Percentiles rank a stretch among this genome's conserved stretches.
phyloP scores from a whole-genome alignment of 2,113 vertebrate genomes.

The Pseudolaguvia tuberculata region DNA sequence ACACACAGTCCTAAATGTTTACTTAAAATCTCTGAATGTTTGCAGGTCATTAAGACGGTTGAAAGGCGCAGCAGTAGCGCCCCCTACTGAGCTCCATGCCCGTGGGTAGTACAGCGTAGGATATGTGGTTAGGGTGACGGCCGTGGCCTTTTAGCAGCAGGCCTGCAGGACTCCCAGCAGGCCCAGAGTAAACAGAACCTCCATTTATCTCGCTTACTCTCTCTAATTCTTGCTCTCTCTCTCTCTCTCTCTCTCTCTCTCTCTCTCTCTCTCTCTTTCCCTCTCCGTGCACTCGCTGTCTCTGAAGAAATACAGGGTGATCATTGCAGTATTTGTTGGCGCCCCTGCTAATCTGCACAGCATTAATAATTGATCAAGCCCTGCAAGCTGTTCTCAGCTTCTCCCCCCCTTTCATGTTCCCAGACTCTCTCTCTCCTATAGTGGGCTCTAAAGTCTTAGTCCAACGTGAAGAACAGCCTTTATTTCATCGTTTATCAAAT shows the following conservation, averaged over 20 bases:
- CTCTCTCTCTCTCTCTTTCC: slow-evolving; percentile 17
- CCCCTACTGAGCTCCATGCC: slow-evolving; percentile 18
- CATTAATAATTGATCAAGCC: slow-evolving; percentile 73
- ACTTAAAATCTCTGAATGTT: background rate
- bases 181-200: slow-evolving; percentile 25
- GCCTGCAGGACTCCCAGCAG: slow-evolving; percentile 10
- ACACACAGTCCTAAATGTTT: background rate
- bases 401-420: slow-evolving; percentile 48
- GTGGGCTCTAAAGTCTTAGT: background rate
- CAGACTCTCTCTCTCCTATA: slow-evolving; percentile 42
- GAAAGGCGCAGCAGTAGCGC: background rate
- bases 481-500: slow-evolving; percentile 11
- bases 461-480: background rate
- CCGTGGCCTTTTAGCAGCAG: slow-evolving; percentile 26
- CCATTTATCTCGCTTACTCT: slow-evolving; percentile 13
- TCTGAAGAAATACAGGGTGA: slow-evolving; percentile 57
- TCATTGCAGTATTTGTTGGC: slow-evolving; percentile 62
- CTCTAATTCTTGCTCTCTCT: background rate
- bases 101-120: background rate
- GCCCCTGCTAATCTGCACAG: slow-evolving; percentile 67
- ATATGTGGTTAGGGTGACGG: background rate
- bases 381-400: slow-evolving; percentile 51
- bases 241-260: slow-evolving; percentile 16
- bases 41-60: background rate
- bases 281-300: slow-evolving; percentile 34